Evolutionary conservation across 2,113 vertebrate genomes (phyloP).

Genomic region (Psophia crepitans): DNA sequence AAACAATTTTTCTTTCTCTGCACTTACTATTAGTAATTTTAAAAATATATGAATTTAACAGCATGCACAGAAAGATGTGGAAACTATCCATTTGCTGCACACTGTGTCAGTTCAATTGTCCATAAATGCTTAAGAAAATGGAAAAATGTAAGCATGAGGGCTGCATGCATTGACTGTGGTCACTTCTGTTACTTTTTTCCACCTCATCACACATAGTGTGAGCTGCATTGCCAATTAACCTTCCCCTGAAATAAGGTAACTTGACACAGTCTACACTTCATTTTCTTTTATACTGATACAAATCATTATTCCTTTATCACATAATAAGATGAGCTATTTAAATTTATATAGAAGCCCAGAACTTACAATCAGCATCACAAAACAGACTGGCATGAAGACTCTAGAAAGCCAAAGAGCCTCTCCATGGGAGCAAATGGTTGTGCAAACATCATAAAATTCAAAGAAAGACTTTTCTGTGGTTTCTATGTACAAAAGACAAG

Average conservation of each 20-base stretch:
- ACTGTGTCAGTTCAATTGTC: not conserved
- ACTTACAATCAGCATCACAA: not conserved
- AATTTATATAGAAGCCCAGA: not conserved
- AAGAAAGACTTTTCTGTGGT: not conserved
- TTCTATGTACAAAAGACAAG: not conserved
- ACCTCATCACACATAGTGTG: not conserved
- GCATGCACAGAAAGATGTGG: not conserved
- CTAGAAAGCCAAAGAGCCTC: not conserved
- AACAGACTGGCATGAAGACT: not conserved
- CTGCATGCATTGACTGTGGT: not conserved
- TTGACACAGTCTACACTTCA: not conserved
- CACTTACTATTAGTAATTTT: not conserved
- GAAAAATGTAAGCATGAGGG: not conserved
- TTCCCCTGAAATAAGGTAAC: not conserved
- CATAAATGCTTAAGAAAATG: conserved; percentile 28
- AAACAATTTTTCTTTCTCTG: not conserved
- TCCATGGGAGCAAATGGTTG: not conserved
- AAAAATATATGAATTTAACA: not conserved
- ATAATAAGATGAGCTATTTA: not conserved
- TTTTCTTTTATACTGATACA: not conserved
- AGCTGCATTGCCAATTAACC: conserved; percentile 9
- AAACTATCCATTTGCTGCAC: not conserved
- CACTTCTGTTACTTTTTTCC: conserved; percentile 2
- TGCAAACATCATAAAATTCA: not conserved
- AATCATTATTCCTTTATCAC: not conserved